Evolutionary conservation across 2,113 vertebrate species (phyloP), one percentile per base, ranked within the genome.

Genomic region (Ramphastos sulfuratus): DNA sequence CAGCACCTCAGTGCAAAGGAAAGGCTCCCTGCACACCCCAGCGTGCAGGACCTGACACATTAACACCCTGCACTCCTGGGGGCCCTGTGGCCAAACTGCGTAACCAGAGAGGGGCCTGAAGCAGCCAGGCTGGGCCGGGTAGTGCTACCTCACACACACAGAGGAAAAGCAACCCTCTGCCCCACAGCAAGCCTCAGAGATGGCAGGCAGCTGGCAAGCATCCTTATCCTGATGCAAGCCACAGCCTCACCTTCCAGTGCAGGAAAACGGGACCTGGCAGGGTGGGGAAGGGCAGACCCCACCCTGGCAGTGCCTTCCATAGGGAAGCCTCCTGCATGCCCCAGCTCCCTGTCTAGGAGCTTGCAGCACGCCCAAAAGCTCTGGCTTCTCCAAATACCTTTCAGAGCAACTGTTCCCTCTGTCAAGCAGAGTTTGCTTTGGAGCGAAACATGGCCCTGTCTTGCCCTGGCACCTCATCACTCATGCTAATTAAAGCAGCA

Each of bases 221-320:
- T 50, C 58, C 21, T 72, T 17, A 3, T 18, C n/a, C 63, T 1
- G 0, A 28, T 61, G 64, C 33, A 28, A 54, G 20, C 39, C 64
- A 48, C 44, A 60, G 31, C 58, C 75, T 50, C 27, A 15, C 31
- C 0, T 0, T 20, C 42, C 5, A 1, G 23, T 0, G 0, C 12
- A 48, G 67, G 44, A 64, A 60, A 19, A 4, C 19, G 2, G 65
- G 39, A 50, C 31, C 12, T 8, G 37, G 12, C 61, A 72, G 63
- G 8, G 48, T 6, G n/a, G 71, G 48, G 10, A 82, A n/a, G 25
- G 46, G 15, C 59, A 27, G 50, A 24, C 50, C 50, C 50, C 23
- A 3, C 50, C 23, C 50, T 13, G 50, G 50, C 50, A 52, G 50
- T 24, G 12, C 12, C 50, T 52, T 52, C 13, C 1, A 0, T 7